Evolutionary conservation across 2,888 invertebrate species (phyloP).

Genomic region (Polymixis lichenea): DNA sequence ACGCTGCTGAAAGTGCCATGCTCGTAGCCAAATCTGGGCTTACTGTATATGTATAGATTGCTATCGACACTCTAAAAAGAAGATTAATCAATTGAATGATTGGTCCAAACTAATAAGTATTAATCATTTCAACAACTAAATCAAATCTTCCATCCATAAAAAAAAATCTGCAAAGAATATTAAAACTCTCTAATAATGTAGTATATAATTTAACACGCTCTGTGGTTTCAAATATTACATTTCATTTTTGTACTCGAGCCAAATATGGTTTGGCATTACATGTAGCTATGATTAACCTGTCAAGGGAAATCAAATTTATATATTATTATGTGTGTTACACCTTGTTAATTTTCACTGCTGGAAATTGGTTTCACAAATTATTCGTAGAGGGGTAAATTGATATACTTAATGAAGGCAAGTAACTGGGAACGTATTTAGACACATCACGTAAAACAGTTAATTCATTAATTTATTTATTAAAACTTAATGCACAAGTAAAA

Average conservation of each 20-base stretch:
- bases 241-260: conserved; percentile 29
- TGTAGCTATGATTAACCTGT: conserved; percentile 3
- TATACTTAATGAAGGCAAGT: not conserved
- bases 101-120: not conserved
- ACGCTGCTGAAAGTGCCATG: too few relatives aligned
- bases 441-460: too few relatives aligned
- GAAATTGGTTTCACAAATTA: not conserved
- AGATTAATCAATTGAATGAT: not conserved
- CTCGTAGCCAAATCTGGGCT: too few relatives aligned
- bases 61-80: too few relatives aligned
- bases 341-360: not conserved
- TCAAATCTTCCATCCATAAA: not conserved
- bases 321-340: not conserved
- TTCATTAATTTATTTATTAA: too few relatives aligned
- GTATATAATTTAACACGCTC: not conserved
- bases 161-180: conserved; percentile 2
- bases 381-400: not conserved
- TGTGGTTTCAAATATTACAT: conserved; percentile 17
- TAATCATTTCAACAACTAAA: not conserved
- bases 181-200: not conserved
- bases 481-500: too few relatives aligned
- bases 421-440: too few relatives aligned
- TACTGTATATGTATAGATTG: too few relatives aligned
- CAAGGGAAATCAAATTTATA: conserved; percentile 3
- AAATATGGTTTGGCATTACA: conserved; percentile 30